Conservation (phyloP, 2,888 invertebrate species). For the Cephus sareptanus region DNA sequence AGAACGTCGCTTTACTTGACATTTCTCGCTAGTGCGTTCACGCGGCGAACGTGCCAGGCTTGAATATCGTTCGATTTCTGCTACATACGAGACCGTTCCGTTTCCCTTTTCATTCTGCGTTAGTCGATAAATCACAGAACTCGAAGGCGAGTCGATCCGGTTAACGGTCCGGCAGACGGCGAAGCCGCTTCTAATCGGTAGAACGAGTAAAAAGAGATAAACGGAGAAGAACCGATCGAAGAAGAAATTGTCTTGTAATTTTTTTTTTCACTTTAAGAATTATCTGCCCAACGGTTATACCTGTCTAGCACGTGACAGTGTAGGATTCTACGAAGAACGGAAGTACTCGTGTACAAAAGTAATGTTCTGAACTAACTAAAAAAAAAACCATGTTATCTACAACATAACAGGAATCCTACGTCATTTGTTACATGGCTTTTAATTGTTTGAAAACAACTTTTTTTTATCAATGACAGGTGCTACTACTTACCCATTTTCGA, state of each 20-base stretch:
- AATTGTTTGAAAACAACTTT: not conserved
- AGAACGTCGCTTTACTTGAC: conserved; percentile 41
- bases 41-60: not conserved
- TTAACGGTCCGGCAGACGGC: not conserved
- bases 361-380: not conserved
- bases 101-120: not conserved
- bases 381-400: not conserved
- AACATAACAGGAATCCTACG: not conserved
- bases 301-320: not conserved
- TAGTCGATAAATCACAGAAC: not conserved
- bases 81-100: not conserved
- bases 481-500: conserved; percentile 62
- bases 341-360: not conserved
- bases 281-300: not conserved
- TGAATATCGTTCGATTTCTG: not conserved
- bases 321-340: not conserved
- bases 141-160: not conserved
- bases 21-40: not conserved
- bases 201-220: not conserved
- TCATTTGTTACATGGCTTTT: not conserved
- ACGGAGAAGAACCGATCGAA: not conserved
- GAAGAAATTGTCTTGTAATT: not conserved
- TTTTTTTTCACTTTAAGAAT: not conserved
- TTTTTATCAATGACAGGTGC: not conserved
- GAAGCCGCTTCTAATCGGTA: not conserved